These are phyloP conservation scores for Zosterops pallidus DNA, from an alignment of 2,113 vertebrate genomes.

Conservation along the genomic window DNA sequence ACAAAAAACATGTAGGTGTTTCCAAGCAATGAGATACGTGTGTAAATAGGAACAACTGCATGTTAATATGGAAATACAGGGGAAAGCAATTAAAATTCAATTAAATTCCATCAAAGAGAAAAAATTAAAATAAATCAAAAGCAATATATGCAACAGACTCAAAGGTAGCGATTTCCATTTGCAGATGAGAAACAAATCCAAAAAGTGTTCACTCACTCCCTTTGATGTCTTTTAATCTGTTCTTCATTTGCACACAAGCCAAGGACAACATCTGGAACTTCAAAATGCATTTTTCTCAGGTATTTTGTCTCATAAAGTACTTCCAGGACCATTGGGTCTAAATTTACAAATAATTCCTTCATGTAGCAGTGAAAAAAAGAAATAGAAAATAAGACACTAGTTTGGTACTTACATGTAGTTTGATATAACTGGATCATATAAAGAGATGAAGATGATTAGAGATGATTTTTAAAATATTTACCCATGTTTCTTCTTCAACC, in stretches of 20 bases:
- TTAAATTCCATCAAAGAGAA: background rate
- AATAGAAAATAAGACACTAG: background rate
- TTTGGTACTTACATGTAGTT: background rate
- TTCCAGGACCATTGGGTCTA: conserved; percentile 78
- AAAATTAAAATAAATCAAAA: background rate
- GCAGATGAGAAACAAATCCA: background rate
- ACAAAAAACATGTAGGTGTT: background rate
- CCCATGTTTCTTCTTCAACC: background rate
- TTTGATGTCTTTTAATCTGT: conserved; percentile 71
- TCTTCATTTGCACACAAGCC: conserved; percentile 66
- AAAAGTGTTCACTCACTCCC: conserved; percentile 67
- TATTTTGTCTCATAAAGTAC: conserved; percentile 79
- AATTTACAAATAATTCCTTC: conserved; percentile 80
- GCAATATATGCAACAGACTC: background rate
- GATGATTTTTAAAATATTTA: background rate
- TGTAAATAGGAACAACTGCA: background rate
- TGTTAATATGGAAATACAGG: background rate
- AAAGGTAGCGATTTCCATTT: background rate
- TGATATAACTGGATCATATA: background rate
- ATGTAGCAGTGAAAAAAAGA: background rate
- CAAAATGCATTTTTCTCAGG: conserved; percentile 74
- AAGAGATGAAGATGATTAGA: background rate
- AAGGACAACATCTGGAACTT: conserved; percentile 68
- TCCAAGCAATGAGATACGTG: background rate
- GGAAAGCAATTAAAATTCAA: background rate